Evolutionary conservation across 2,797 vertebrate genomes (phyloP), one percentile per base, ranked within the genome.

Genomic region (Lutjanus argentimaculatus): DNA sequence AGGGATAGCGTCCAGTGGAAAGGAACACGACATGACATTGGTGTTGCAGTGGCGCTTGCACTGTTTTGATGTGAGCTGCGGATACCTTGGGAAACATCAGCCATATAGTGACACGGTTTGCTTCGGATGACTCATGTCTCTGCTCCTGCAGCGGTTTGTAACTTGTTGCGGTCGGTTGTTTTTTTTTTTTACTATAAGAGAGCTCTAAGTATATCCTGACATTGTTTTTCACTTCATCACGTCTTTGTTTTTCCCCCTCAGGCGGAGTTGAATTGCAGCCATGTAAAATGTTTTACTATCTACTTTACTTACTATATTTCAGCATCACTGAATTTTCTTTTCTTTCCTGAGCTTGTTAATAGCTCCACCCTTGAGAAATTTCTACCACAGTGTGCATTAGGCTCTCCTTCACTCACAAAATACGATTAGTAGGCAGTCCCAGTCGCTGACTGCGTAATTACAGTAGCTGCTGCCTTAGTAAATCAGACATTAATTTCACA

Each of bases 401-500:
- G 9, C 57, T 74, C 62, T 74, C 80, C 79, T 85, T 83, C 66
- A 79, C 79, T 89, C 69, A 56, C 70, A 70, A 77, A 88, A 86
- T 78, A 72, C 57, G 67, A 89, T 92, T 86, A 83, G 83, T 73
- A 79, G 85, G 83, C 86, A 85, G 88, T 76, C 69, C 67, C 65
- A 51, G 75, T 85, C 46, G 51, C 87, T 89, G 83, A 70, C 77
- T 87, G 75, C 59, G 55, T 88, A 81, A 87, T 89, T 84, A 88
- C 79, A 80, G 68, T 77, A 76, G 67, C 79, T 81, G 83, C 70
- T 77, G 79, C 80, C 68, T 83, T 82, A 72, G 73, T 86, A 88
- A 88, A 86, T 88, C 83, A 88, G 72, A 85, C 80, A 72, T 88
- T 90, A 76, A 89, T 85, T 90, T 84, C 88, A 88, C 83, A 84